These are phyloP conservation scores for Trematocara nigrifrons DNA, from an alignment of 2,113 vertebrate species.

Conservation along the genomic window DNA sequence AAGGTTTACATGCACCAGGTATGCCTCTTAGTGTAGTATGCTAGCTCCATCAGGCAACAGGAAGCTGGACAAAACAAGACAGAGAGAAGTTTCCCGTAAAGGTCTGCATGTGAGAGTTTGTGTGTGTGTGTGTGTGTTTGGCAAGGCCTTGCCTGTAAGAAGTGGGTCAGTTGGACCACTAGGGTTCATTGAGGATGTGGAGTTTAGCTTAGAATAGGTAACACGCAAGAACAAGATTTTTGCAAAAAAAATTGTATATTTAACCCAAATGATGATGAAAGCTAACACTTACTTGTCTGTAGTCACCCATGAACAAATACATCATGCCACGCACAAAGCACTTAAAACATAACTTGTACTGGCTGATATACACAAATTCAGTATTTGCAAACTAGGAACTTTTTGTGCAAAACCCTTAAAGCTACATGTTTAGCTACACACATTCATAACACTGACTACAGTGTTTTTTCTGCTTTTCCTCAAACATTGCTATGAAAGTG, in stretches of 20 bases:
- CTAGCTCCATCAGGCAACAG: slow-evolving; percentile 48
- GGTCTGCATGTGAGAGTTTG: background rate
- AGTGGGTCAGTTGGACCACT: background rate
- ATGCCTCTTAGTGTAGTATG: background rate
- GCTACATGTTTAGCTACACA: background rate
- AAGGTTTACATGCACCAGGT: background rate
- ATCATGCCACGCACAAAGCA: background rate
- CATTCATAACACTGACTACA: background rate
- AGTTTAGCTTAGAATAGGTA: background rate
- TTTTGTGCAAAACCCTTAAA: background rate
- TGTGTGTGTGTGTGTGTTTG: background rate
- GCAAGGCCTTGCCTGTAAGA: background rate
- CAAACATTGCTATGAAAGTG: background rate
- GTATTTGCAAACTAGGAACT: background rate
- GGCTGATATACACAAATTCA: background rate
- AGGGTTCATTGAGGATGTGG: background rate
- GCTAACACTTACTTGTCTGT: background rate
- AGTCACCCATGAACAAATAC: background rate
- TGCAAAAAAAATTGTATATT: background rate
- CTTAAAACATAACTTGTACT: background rate
- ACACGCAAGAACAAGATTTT: background rate
- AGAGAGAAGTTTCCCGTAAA: slow-evolving; percentile 6
- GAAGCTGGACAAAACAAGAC: slow-evolving; percentile 20
- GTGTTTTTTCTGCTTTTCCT: background rate
- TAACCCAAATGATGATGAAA: background rate